phyloP scores from a whole-genome alignment of 1,140 invertebrate species.

The Aphelinus certus region DNA sequence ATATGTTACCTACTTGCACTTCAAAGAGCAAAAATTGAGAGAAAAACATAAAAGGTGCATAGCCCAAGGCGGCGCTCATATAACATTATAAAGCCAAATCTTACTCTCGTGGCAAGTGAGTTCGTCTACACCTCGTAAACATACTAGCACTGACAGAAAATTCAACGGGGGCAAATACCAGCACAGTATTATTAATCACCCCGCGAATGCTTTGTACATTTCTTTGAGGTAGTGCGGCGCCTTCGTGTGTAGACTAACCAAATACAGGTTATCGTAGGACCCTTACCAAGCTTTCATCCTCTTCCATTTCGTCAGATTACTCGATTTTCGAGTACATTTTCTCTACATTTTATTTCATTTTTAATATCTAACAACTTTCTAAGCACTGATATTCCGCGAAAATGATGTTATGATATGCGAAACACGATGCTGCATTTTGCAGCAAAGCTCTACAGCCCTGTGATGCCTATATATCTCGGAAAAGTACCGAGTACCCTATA shows the following conservation, averaged over 20 bases:
- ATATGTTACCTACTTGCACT: too few species aligned
- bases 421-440: too few species aligned
- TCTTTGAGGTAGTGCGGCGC: constrained; percentile 24
- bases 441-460: too few species aligned
- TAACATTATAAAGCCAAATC: constrained; percentile 22
- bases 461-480: too few species aligned
- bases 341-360: too few species aligned
- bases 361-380: too few species aligned
- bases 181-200: constrained; percentile 33
- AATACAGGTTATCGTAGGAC: constrained; percentile 1
- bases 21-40: too few species aligned
- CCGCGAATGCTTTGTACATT: constrained; percentile 2
- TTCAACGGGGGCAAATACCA: constrained; percentile 21
- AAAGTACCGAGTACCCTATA: too few species aligned
- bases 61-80: not conserved
- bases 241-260: constrained; percentile 18
- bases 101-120: constrained; percentile 18
- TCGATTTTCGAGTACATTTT: too few species aligned
- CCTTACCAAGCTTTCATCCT: not conserved
- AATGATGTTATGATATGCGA: too few species aligned
- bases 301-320: too few species aligned
- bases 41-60: not conserved
- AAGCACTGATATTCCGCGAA: too few species aligned
- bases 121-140: constrained; percentile 19
- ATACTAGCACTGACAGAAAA: constrained; percentile 6